Percentiles rank a stretch among this genome's conserved stretches.
Evolutionary conservation across 2,113 vertebrate genomes (phyloP).

Genomic region (Piaya cayana): DNA sequence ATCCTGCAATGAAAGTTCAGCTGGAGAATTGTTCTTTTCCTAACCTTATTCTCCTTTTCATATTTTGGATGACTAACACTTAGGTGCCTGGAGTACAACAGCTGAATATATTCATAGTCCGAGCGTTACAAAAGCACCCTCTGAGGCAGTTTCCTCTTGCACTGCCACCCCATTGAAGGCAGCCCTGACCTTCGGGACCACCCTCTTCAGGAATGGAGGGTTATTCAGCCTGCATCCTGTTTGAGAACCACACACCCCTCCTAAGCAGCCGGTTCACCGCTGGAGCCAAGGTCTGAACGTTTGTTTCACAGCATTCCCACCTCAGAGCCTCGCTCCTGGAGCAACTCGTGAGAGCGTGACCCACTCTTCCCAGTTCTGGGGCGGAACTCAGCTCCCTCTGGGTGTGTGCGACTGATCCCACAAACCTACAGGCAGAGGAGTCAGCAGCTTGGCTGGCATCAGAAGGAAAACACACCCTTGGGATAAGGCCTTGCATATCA

Average conservation of each 20-base stretch:
- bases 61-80: constrained; percentile 15
- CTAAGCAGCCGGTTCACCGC: background rate
- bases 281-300: background rate
- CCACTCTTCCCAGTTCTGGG: background rate
- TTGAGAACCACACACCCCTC: constrained; percentile 1
- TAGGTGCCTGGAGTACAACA: background rate
- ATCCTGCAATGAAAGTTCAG: background rate
- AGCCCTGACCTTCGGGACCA: constrained; percentile 65
- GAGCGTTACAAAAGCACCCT: constrained; percentile 38
- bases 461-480: constrained; percentile 23
- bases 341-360: background rate
- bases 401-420: background rate
- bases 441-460: background rate
- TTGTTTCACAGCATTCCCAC: background rate
- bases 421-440: background rate
- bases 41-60: constrained; percentile 23
- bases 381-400: background rate
- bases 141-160: constrained; percentile 59
- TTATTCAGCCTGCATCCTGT: constrained; percentile 67
- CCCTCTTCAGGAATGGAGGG: constrained; percentile 56
- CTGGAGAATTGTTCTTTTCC: constrained; percentile 15
- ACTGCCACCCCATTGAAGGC: constrained; percentile 45
- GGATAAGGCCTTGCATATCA: background rate
- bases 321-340: background rate
- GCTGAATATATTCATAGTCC: constrained; percentile 22